Conservation (phyloP, 2,888 invertebrate species). For the Dione juno region DNA sequence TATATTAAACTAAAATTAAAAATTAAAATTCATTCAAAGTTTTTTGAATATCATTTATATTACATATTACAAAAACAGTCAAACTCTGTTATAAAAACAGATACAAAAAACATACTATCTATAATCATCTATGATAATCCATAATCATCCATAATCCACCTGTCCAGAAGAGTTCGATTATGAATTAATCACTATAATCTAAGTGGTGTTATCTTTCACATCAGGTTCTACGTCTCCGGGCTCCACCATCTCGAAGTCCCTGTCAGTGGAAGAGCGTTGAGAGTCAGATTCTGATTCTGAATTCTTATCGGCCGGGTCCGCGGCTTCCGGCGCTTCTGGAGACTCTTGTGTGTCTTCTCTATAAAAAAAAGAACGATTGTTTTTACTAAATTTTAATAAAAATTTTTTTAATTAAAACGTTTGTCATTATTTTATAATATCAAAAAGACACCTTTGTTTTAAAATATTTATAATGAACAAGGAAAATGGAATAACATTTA, state of each 20-base stretch:
- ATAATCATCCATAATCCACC: constrained; percentile 45
- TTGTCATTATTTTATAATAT: neutral
- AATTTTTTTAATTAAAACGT: neutral
- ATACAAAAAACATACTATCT: neutral
- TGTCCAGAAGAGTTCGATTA: constrained; percentile 49
- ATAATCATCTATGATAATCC: neutral
- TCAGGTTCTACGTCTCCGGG: constrained; percentile 85
- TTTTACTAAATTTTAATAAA: neutral
- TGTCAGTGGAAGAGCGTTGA: constrained; percentile 91
- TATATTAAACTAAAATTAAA: too few species aligned
- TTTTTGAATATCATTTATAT: too few species aligned
- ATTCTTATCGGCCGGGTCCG: constrained; percentile 58
- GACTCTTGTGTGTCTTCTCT: constrained; percentile 14
- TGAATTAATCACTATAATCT: constrained; percentile 39
- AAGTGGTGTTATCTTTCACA: constrained; percentile 42
- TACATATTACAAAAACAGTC: too few species aligned
- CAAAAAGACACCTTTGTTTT: too few species aligned
- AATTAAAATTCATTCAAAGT: too few species aligned
- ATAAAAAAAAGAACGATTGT: neutral
- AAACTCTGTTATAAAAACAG: neutral
- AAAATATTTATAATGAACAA: too few species aligned
- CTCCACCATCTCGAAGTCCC: constrained; percentile 95
- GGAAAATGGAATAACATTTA: too few species aligned
- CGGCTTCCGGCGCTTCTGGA: constrained; percentile 46
- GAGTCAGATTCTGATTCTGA: constrained; percentile 94